These are phyloP conservation scores for Eustalomyia histrio DNA, from an alignment of 2,888 invertebrate genomes.

Conservation along the genomic window DNA sequence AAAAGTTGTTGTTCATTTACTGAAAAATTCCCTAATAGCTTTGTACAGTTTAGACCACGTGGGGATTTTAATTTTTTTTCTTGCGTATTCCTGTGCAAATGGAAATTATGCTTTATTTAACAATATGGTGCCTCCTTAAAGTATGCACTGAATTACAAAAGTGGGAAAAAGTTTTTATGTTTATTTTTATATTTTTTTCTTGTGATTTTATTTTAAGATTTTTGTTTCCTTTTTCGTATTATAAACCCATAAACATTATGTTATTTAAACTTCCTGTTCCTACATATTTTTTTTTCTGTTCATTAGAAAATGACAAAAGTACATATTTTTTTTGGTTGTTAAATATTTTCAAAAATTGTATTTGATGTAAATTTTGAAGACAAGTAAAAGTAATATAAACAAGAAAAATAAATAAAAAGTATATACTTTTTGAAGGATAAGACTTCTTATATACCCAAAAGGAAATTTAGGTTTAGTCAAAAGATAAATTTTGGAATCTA, in stretches of 20 bases:
- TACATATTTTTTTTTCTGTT: not conserved
- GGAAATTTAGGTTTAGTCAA: no score
- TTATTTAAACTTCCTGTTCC: slow-evolving; percentile 28
- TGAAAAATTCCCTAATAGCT: not conserved
- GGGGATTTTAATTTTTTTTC: slow-evolving; percentile 5
- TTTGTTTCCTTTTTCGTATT: not conserved
- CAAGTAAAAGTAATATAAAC: not conserved
- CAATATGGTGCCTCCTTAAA: slow-evolving; percentile 42
- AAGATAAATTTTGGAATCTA: no score
- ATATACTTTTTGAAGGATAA: no score
- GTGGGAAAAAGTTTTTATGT: slow-evolving; percentile 18
- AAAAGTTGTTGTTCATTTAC: slow-evolving; percentile 37
- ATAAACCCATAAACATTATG: slow-evolving; percentile 18
- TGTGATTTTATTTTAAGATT: not conserved
- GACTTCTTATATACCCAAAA: no score
- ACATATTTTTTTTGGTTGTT: not conserved
- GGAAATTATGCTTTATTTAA: slow-evolving; percentile 46
- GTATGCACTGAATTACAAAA: not conserved
- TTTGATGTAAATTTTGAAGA: slow-evolving; percentile 35
- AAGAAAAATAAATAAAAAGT: no score
- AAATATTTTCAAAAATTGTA: slow-evolving; percentile 14
- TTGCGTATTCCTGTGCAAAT: not conserved
- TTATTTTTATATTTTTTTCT: slow-evolving; percentile 6
- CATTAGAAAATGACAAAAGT: slow-evolving; percentile 6
- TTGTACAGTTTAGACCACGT: slow-evolving; percentile 26